Evolutionary conservation across 2,113 vertebrate species (phyloP).

Genomic region (Oophaga pumilio): DNA sequence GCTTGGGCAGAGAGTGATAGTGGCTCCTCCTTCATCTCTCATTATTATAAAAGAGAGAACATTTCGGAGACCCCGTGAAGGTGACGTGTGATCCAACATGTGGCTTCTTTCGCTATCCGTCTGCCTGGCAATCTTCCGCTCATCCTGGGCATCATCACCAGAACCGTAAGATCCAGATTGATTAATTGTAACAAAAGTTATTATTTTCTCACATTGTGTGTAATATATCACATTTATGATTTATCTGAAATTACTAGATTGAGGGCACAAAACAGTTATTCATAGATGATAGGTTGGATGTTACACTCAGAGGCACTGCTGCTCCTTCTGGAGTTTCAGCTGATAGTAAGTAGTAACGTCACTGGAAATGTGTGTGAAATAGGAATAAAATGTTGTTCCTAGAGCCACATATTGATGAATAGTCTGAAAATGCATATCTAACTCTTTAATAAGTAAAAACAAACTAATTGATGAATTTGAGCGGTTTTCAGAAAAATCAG

Average conservation of each 20-base stretch:
- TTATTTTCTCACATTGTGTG: not conserved
- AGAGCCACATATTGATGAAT: no score
- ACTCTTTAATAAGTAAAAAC: no score
- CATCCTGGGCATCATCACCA: not conserved
- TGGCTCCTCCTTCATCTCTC: not conserved
- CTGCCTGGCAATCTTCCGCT: conserved; percentile 28
- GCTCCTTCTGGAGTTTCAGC: not conserved
- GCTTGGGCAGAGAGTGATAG: not conserved
- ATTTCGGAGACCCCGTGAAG: not conserved
- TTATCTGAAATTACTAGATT: not conserved
- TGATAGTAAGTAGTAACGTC: no score
- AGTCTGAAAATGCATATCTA: no score
- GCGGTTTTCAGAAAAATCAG: no score
- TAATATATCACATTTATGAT: not conserved
- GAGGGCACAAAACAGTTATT: not conserved
- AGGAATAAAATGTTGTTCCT: no score
- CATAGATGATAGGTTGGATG: not conserved
- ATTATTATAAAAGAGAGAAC: not conserved
- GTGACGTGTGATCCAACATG: conserved; percentile 31
- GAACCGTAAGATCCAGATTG: conserved; percentile 33
- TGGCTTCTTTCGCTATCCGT: conserved; percentile 19
- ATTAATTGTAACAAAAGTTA: not conserved
- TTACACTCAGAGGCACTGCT: not conserved
- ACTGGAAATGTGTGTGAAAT: no score
- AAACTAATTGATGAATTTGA: no score